Percentiles rank a stretch among this genome's conserved stretches.
These are phyloP conservation scores for Epinephelus moara DNA, from an alignment of 2,113 vertebrate genomes.

Conservation along the genomic window DNA sequence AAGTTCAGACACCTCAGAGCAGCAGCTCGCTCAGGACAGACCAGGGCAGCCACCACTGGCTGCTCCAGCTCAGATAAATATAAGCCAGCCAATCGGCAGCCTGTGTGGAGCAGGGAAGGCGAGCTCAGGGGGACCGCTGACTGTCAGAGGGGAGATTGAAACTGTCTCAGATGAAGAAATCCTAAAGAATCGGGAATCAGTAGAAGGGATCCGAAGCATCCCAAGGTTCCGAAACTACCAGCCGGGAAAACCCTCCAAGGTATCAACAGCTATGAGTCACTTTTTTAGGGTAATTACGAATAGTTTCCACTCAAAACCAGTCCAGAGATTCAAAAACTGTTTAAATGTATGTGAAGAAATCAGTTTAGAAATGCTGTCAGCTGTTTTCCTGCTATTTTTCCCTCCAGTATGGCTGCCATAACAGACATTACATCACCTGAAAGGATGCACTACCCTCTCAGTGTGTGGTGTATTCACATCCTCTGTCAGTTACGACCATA, in stretches of 20 bases:
- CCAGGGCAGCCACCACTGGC: conserved; percentile 51
- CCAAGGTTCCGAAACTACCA: conserved; percentile 91
- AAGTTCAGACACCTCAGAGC: background rate
- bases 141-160: conserved; percentile 86
- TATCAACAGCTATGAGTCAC: conserved; percentile 45
- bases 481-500: no score
- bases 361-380: no score
- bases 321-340: no score
- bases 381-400: no score
- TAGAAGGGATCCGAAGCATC: conserved; percentile 88
- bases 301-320: no score
- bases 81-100: conserved; percentile 82
- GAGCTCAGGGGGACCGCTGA: conserved; percentile 57
- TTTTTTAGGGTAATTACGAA: background rate
- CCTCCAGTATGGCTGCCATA: background rate
- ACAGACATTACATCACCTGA: background rate
- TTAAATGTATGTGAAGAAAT: no score
- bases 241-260: conserved; percentile 90
- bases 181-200: conserved; percentile 87
- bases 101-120: conserved; percentile 65
- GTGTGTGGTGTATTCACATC: background rate
- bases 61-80: conserved; percentile 71
- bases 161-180: conserved; percentile 91
- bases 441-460: background rate
- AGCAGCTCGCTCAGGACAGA: conserved; percentile 42